A percentile compares a stretch with the other conserved stretches of the same genome.
phyloP scores from a whole-genome alignment of 2,888 invertebrate genomes.

The Dryadula phaetusa region DNA sequence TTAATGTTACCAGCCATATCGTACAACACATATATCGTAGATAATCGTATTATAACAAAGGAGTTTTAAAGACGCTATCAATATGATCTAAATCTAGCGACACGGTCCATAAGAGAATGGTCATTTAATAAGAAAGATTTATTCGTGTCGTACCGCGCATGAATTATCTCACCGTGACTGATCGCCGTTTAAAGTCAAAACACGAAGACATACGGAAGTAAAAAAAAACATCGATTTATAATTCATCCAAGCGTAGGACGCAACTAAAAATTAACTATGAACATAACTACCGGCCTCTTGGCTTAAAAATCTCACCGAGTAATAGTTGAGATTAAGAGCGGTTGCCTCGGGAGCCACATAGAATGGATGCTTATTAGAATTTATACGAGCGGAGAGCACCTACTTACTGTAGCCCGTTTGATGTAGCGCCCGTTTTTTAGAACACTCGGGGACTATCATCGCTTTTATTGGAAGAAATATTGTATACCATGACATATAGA shows the following conservation, averaged over 20 bases:
- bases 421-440: constrained; percentile 71
- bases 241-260: constrained; percentile 73
- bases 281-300: constrained; percentile 68
- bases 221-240: constrained; percentile 65
- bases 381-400: constrained; percentile 63
- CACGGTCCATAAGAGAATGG: constrained; percentile 51
- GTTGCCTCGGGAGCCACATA: constrained; percentile 73
- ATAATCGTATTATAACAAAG: constrained; percentile 39
- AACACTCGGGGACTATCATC: constrained; percentile 68
- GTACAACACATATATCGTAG: constrained; percentile 30
- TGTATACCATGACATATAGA: constrained; percentile 63
- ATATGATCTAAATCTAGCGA: constrained; percentile 51
- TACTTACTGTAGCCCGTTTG: constrained; percentile 59
- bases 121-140: constrained; percentile 52
- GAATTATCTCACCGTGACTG: constrained; percentile 65
- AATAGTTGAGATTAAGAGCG: constrained; percentile 78
- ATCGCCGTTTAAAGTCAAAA: constrained; percentile 64
- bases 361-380: constrained; percentile 78
- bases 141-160: constrained; percentile 50
- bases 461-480: constrained; percentile 76
- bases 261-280: constrained; percentile 74
- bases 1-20: constrained; percentile 2
- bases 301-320: constrained; percentile 73
- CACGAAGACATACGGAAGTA: constrained; percentile 61
- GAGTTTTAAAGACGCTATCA: constrained; percentile 44